Evolutionary conservation across 2,113 vertebrate species (phyloP), one percentile per base, ranked within the genome.

Genomic region (Aix galericulata): DNA sequence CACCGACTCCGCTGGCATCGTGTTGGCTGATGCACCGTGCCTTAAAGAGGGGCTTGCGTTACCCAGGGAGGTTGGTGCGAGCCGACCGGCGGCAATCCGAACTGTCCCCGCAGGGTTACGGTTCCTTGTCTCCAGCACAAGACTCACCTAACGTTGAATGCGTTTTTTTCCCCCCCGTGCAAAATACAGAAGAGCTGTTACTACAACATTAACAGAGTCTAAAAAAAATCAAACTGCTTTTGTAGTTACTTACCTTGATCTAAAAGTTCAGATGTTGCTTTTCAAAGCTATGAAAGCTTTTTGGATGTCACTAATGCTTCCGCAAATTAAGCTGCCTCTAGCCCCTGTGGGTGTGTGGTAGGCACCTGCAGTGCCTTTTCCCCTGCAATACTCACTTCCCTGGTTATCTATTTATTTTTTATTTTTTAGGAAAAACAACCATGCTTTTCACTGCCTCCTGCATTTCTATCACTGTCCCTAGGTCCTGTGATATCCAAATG

Each of bases 201-300:
- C 66, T 86, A 27, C 5, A 94, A 68, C 11, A 25, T 36, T 60
- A 44, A 60, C 29, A 64, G n/a, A 59, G 59, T 62, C 40, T 9
- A 40, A 91, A 90, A 93, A 38, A 25, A 15, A 27, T 67, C 34
- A 2, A 7, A 34, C n/a, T 42, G 38, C 53, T 79, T 17, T 48
- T 83, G 25, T 53, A 76, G 42, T 86, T 83, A n/a, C 13, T 86
- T 83, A n/a, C 13, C 17, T 5, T 52, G 26, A 82, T 23, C 34
- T 80, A 8, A 21, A 77, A 80, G 40, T 73, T 74, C 31, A 26
- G 60, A 29, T 77, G 86, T 89, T 93, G 55, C 44, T 74, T 95
- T 87, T 91, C 46, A 56, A 78, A 86, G 25, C 26, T 82, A 21
- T 50, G 29, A 32, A 94, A 74, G 53, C 46, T 38, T 58, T 52